phyloP scores from a whole-genome alignment of 2,888 invertebrate species.

The Drosophila buzzatii region DNA sequence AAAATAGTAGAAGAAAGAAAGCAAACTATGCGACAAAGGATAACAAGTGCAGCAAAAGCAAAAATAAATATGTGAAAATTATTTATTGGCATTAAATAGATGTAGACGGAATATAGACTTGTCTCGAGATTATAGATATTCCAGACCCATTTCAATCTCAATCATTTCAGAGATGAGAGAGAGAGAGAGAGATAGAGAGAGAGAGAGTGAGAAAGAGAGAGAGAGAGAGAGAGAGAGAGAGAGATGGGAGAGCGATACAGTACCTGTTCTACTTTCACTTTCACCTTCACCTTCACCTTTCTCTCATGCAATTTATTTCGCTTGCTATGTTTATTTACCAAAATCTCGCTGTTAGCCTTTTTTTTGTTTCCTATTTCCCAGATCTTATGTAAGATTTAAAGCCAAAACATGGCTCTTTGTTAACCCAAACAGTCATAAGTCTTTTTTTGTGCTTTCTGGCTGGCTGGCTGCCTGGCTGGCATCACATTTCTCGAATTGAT shows the following conservation, averaged over 20 bases:
- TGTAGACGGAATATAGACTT: not conserved
- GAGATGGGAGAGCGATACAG: not conserved
- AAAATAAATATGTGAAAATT: slow-evolving; percentile 9
- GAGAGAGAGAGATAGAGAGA: too few relatives aligned
- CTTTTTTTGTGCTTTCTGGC: too few relatives aligned
- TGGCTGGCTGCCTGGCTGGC: too few relatives aligned
- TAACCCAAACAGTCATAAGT: not conserved
- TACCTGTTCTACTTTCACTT: too few relatives aligned
- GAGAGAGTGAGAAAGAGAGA: too few relatives aligned
- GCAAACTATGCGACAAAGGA: slow-evolving; percentile 4
- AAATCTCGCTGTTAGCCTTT: not conserved
- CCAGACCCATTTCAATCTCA: not conserved
- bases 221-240: not conserved
- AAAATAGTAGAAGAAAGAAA: not conserved
- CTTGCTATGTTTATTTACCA: not conserved
- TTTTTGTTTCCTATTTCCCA: not conserved
- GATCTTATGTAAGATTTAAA: not conserved
- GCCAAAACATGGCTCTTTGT: not conserved
- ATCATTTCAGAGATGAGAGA: too few relatives aligned
- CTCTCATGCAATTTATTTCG: not conserved
- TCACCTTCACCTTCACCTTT: not conserved
- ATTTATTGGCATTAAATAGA: slow-evolving; percentile 8
- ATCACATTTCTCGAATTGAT: not conserved
- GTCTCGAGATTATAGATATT: not conserved
- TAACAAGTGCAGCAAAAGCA: not conserved